Evolutionary conservation across 2,888 invertebrate genomes (phyloP).

Genomic region (Tiliacea aurago): DNA sequence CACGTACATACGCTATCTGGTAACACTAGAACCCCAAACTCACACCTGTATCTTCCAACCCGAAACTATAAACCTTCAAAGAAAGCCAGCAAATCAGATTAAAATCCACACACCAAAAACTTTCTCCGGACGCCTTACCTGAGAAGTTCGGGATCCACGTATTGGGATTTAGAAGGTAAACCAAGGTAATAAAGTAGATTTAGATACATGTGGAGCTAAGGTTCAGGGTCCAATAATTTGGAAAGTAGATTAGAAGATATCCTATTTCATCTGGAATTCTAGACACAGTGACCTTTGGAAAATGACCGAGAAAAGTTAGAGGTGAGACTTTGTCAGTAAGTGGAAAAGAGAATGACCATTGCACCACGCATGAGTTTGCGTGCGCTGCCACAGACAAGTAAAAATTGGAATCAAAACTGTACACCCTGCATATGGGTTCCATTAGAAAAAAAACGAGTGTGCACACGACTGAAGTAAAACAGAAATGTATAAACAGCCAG

Average conservation of each 20-base stretch:
- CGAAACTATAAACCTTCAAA: conserved; percentile 49
- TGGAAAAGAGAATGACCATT: neutral
- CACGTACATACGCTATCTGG: neutral
- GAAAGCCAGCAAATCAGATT: conserved; percentile 62
- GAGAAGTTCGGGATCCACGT: conserved; percentile 43
- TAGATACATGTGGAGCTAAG: conserved; percentile 30
- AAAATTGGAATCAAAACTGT: no score
- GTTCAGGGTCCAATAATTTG: conserved; percentile 43
- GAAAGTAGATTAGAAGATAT: conserved; percentile 52
- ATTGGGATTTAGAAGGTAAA: conserved; percentile 45
- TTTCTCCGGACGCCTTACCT: conserved; percentile 32
- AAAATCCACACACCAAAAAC: conserved; percentile 51
- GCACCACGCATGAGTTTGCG: no score
- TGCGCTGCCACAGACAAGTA: no score
- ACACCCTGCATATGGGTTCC: no score
- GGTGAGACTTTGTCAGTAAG: neutral
- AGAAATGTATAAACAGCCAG: no score
- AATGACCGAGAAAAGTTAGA: neutral
- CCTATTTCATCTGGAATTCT: conserved; percentile 46
- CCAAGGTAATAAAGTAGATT: conserved; percentile 43
- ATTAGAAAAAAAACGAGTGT: no score
- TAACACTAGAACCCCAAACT: neutral
- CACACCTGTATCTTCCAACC: conserved; percentile 17
- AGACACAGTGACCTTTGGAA: conserved; percentile 23
- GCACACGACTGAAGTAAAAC: no score